Conservation (phyloP, 1,140 invertebrate species). For the Ceratina japonica region DNA sequence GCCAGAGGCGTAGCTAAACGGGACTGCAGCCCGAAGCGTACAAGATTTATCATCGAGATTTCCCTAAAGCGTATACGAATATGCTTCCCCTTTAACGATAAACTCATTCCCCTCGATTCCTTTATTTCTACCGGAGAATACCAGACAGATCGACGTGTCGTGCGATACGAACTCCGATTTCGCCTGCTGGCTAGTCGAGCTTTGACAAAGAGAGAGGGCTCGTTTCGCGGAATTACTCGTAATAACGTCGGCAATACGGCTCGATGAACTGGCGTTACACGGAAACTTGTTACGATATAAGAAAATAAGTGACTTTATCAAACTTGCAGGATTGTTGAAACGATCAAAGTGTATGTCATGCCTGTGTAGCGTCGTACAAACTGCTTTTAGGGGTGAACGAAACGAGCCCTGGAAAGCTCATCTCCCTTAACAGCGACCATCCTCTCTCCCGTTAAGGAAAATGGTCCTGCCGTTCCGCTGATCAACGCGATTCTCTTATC, state of each 20-base stretch:
- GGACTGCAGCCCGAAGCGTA: conserved; percentile 49
- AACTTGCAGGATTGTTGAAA: conserved; percentile 27
- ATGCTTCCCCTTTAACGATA: conserved; percentile 10
- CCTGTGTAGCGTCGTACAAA: neutral
- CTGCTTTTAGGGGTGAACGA: conserved; percentile 7
- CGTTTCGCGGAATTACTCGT: conserved; percentile 30
- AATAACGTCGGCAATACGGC: conserved; percentile 20
- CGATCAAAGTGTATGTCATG: conserved; percentile 6
- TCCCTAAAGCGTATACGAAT: conserved; percentile 63
- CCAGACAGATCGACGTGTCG: neutral
- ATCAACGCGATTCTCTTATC: neutral
- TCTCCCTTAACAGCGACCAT: too few species aligned
- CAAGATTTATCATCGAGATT: conserved; percentile 46
- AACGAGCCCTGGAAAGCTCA: conserved; percentile 20
- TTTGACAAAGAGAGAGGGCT: neutral
- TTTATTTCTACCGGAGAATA: neutral
- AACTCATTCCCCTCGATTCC: too few species aligned
- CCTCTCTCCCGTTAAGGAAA: neutral
- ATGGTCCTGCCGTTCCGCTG: neutral
- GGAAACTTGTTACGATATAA: conserved; percentile 22
- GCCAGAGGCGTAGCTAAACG: conserved; percentile 60
- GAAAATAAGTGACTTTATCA: conserved; percentile 44
- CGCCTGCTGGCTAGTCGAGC: neutral
- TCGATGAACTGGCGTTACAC: conserved; percentile 14
- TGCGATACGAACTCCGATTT: neutral